Conservation (phyloP, 2,888 invertebrate genomes). For the Mechanitis messenoides region DNA sequence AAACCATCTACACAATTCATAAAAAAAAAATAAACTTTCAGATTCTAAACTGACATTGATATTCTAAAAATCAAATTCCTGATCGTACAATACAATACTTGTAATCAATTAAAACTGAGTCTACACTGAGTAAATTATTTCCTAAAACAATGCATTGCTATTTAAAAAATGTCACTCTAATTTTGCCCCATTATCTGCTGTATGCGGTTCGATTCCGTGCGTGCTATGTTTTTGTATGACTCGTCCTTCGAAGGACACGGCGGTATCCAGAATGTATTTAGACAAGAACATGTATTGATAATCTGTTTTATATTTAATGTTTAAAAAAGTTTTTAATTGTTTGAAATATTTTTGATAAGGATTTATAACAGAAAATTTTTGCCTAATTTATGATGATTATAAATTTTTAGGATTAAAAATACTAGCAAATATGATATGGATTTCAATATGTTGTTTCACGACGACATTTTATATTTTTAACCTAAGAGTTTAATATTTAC, state of each 20-base stretch:
- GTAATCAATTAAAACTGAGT: background rate
- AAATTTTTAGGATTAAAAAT: too few relatives aligned
- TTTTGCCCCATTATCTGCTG: conserved; percentile 17
- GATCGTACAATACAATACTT: background rate
- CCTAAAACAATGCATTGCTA: conserved; percentile 1
- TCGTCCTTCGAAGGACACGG: conserved; percentile 13
- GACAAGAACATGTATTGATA: conserved; percentile 2
- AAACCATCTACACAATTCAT: too few relatives aligned
- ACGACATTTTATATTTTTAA: too few relatives aligned
- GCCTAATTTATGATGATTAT: too few relatives aligned
- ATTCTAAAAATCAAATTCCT: background rate
- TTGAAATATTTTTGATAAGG: too few relatives aligned
- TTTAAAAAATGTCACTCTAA: conserved; percentile 10
- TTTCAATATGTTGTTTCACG: too few relatives aligned
- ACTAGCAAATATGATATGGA: too few relatives aligned
- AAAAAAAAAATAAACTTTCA: too few relatives aligned
- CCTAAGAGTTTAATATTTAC: too few relatives aligned
- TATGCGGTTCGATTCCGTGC: conserved; percentile 18
- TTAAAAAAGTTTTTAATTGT: background rate
- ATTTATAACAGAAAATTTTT: too few relatives aligned
- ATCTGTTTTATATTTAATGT: background rate
- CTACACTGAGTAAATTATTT: background rate
- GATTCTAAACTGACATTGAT: too few relatives aligned
- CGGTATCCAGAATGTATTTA: conserved; percentile 1
- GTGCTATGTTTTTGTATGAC: background rate